Evolutionary conservation across 2,113 vertebrate genomes (phyloP).

Genomic region (Herpetotheres cachinnans): DNA sequence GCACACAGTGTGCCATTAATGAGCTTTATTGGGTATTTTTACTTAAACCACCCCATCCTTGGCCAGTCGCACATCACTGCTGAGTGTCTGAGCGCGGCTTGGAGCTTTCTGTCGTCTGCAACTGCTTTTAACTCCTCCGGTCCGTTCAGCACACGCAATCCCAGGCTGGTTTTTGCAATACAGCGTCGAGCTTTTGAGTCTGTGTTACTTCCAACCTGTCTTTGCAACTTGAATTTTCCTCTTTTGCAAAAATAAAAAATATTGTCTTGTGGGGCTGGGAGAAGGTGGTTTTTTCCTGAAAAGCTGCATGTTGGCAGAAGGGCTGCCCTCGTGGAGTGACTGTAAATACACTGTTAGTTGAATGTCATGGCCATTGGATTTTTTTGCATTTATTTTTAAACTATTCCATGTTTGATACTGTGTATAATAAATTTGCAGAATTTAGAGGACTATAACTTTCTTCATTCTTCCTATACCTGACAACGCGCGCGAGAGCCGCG

Average conservation of each 20-base stretch:
- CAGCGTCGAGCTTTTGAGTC: not conserved
- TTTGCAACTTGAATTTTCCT: not conserved
- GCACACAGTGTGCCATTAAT: not conserved
- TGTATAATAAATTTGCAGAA: constrained; percentile 26
- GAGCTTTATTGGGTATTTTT: not conserved
- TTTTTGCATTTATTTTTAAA: not conserved
- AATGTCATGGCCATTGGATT: not conserved
- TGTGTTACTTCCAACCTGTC: not conserved
- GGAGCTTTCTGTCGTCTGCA: rapidly evolving
- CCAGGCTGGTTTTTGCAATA: not conserved
- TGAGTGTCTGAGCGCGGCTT: not conserved
- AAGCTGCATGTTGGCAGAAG: not conserved
- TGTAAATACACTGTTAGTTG: not conserved
- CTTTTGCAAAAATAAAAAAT: not conserved
- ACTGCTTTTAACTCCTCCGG: not conserved
- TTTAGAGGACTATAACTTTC: not conserved
- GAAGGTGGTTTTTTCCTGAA: not conserved
- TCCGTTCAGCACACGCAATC: rapidly evolving
- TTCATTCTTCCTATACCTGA: not conserved
- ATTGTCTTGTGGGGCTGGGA: not conserved
- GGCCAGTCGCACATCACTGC: not conserved
- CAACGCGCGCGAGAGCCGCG: rapidly evolving
- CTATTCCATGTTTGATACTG: constrained; percentile 28
- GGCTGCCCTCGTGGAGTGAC: not conserved
- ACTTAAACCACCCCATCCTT: not conserved